phyloP scores from a whole-genome alignment of 2,888 invertebrate species.

The Lamellibrachia columna region DNA sequence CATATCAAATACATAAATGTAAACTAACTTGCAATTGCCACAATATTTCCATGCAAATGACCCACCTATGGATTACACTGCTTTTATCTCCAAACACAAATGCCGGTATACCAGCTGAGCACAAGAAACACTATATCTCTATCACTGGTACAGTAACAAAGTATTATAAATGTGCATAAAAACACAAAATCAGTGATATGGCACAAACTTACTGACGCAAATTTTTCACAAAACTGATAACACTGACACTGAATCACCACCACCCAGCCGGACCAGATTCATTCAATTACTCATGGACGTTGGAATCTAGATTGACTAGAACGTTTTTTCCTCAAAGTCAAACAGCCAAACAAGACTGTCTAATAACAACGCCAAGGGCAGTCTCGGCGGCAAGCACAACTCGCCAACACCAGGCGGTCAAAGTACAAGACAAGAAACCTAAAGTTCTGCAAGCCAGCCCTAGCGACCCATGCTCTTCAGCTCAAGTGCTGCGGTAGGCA shows the following conservation, averaged over 20 bases:
- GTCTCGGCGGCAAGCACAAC: not conserved
- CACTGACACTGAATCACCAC: not conserved
- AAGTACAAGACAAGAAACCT: not conserved
- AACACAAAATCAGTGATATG: conserved; percentile 4
- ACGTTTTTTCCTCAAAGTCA: not conserved
- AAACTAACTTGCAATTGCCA: no score
- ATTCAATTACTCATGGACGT: conserved; percentile 12
- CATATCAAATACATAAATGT: not conserved
- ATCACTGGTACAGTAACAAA: not conserved
- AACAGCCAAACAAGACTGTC: not conserved
- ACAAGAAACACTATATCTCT: not conserved
- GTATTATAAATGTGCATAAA: not conserved
- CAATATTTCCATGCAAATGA: not conserved
- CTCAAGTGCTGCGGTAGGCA: not conserved
- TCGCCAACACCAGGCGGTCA: not conserved
- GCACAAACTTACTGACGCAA: conserved; percentile 16
- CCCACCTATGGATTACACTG: not conserved
- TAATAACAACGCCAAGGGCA: not conserved
- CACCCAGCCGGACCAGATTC: not conserved
- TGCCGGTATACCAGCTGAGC: not conserved
- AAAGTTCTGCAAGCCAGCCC: not conserved
- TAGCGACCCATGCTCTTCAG: not conserved
- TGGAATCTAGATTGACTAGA: not conserved
- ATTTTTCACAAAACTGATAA: conserved; percentile 16
- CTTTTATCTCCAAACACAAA: not conserved